These are phyloP conservation scores for Intellagama lesueurii DNA, from an alignment of 2,797 vertebrate species.

Conservation along the genomic window DNA sequence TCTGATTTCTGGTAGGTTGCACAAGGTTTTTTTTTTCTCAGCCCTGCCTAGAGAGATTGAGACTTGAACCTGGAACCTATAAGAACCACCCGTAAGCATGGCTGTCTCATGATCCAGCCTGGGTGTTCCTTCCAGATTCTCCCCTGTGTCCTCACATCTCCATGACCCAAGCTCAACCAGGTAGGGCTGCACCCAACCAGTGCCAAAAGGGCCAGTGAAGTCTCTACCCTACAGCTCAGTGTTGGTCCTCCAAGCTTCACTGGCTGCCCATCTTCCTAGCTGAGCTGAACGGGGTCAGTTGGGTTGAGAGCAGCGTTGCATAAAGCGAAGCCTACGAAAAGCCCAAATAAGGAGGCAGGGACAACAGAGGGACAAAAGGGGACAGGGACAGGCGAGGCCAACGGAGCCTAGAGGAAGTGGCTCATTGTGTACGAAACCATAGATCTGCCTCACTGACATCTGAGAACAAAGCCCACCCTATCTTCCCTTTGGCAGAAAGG, in stretches of 20 bases:
- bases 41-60: neutral
- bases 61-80: neutral
- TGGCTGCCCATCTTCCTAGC: neutral
- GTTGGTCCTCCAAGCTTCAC: neutral
- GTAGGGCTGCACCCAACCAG: too few species aligned
- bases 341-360: neutral
- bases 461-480: neutral
- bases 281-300: neutral
- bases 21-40: neutral
- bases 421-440: neutral
- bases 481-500: neutral
- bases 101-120: too few species aligned
- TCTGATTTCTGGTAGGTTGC: neutral
- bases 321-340: neutral
- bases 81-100: neutral
- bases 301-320: neutral
- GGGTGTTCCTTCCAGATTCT: too few species aligned
- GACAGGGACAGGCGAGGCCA: neutral
- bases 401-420: neutral
- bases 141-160: too few species aligned
- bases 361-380: neutral
- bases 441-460: neutral
- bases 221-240: neutral
- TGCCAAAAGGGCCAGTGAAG: too few species aligned
- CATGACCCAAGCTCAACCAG: too few species aligned